Evolutionary conservation across 2,797 vertebrate genomes (phyloP).

Genomic region (Cryptoprocta ferox): DNA sequence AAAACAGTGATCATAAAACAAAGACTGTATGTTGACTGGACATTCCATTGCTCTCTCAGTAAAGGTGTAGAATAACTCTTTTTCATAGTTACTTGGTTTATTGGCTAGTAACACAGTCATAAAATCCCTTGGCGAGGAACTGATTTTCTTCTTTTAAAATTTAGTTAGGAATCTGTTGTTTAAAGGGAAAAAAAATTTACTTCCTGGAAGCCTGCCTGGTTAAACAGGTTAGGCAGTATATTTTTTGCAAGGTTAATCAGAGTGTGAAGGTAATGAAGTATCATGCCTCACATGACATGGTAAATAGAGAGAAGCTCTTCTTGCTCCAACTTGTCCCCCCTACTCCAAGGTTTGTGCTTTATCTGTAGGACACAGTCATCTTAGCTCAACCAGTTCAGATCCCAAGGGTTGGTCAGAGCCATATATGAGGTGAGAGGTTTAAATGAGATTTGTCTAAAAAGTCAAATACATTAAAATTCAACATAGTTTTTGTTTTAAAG

Average conservation of each 20-base stretch:
- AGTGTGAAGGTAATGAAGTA: slow-evolving; percentile 42
- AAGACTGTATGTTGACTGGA: background rate
- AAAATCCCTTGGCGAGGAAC: slow-evolving; percentile 59
- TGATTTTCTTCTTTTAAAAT: slow-evolving; percentile 59
- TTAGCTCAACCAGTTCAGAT: background rate
- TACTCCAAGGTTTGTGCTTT: background rate
- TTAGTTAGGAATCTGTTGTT: slow-evolving; percentile 62
- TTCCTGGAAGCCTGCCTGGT: slow-evolving; percentile 54
- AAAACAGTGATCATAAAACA: slow-evolving; percentile 39
- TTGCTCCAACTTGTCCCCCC: background rate
- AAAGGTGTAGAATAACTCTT: slow-evolving; percentile 16
- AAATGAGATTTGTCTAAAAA: slow-evolving; percentile 21
- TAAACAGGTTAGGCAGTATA: slow-evolving; percentile 55
- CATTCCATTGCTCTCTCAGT: background rate
- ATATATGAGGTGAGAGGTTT: background rate
- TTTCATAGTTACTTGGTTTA: slow-evolving; percentile 59
- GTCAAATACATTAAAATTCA: slow-evolving; percentile 13
- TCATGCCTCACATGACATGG: background rate
- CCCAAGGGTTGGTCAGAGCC: background rate
- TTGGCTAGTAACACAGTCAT: slow-evolving; percentile 24
- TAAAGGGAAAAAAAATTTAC: slow-evolving; percentile 10
- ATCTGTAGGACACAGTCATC: background rate
- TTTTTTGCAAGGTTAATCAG: slow-evolving; percentile 50
- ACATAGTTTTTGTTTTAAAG: slow-evolving; percentile 53
- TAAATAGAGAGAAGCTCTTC: background rate